A percentile compares a stretch with the other conserved stretches of the same genome.
phyloP scores from a whole-genome alignment of 2,797 vertebrate genomes.

The Rhinoraja longicauda region DNA sequence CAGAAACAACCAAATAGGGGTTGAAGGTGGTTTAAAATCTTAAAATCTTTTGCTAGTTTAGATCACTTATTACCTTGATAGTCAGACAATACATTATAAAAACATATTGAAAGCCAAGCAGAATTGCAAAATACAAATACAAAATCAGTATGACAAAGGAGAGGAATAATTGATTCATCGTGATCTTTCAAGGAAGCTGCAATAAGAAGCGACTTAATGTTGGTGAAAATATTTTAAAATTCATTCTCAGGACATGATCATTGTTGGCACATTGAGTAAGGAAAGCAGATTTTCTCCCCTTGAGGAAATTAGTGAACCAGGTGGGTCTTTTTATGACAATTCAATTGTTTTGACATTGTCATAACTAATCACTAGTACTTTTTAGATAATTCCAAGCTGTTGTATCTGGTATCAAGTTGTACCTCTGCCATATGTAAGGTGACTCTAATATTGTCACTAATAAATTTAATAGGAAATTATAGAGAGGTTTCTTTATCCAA shows the following conservation, averaged over 20 bases:
- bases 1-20: neutral
- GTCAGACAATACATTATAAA: neutral
- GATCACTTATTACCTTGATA: neutral
- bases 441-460: neutral
- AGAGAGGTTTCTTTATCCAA: neutral
- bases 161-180: neutral
- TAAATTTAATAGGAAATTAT: too few relatives aligned
- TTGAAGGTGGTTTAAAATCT: neutral
- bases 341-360: too few relatives aligned
- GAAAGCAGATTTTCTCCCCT: too few relatives aligned
- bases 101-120: neutral
- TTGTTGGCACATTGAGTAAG: too few relatives aligned
- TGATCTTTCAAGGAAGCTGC: neutral
- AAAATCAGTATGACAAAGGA: neutral
- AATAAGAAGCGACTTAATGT: neutral
- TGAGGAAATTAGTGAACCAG: too few relatives aligned
- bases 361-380: too few relatives aligned
- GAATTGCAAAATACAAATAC: neutral
- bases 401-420: too few relatives aligned
- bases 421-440: neutral
- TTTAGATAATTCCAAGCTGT: too few relatives aligned
- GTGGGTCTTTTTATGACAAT: too few relatives aligned
- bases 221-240: neutral
- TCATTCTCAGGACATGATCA: too few relatives aligned
- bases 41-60: neutral